Base-by-base conservation (phyloP, 92 coral and sea anemone genomes). In the Porites rus region DNA sequence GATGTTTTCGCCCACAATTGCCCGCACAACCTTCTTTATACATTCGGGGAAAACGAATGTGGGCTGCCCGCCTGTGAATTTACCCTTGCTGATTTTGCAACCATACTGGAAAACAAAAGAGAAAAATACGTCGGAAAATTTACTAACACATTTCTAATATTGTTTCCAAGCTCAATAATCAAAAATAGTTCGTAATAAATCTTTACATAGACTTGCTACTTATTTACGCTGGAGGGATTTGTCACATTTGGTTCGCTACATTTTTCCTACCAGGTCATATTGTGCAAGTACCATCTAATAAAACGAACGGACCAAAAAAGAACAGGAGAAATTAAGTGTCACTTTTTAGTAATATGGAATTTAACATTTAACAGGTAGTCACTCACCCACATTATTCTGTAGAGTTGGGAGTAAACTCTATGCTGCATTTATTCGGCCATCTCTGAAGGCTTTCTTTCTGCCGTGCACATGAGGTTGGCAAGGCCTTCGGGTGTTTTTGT, bases 1-100 rank as follows among this genome's bases (percentile, higher is more conserved):
- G 38, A n/a, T 25, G 8, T 80, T 59, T 14, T 81, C 91, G 13
- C 12, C 10, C 62, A 58, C 62, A 58, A 58, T 58, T 14, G 16
- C 62, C 62, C 10, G 62, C 16, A 58, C 62, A 58, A 58, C 62
- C 16, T 10, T 14, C 62, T 58, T 58, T 56, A 56, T 56, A 14
- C 10, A 9, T 9, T 9, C 11, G 10, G 62, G 16, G 62, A 56
- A 56, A 4, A 56, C 6, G 16, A 9, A 56, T 9, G 62, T 56
- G 10, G 62, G 62, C 62, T 56, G 62, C 31, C 3, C 31, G 62
- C 62, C 10, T 10, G 62, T 58, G 2, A 58, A 10, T 58, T 10
- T 14, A 2, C 12, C 62, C 16, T 58, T 58, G 16, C 62, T 0
- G 16, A 58, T 58, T 58, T 58, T 58, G 16, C 62, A 58, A 58